Evolutionary conservation across 2,888 invertebrate genomes (phyloP).

Genomic region (Norana najaformis): DNA sequence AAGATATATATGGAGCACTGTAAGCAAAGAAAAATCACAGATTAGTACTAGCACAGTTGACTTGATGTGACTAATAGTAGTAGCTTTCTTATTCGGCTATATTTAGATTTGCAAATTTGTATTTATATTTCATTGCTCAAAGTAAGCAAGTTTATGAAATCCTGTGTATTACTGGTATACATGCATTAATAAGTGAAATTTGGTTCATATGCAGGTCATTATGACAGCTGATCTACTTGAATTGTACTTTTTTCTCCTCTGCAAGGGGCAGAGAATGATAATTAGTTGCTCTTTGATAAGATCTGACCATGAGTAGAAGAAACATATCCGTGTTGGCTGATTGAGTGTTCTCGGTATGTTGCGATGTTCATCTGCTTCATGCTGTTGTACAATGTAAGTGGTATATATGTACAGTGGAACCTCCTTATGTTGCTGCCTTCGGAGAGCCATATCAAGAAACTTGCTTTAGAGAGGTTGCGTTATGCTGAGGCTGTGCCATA

Average conservation of each 20-base stretch:
- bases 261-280: background rate
- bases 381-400: background rate
- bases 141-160: constrained; percentile 13
- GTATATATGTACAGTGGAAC: background rate
- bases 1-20: background rate
- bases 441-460: background rate
- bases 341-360: background rate
- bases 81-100: background rate
- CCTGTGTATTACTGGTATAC: background rate
- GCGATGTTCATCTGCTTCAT: background rate
- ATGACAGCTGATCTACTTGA: background rate
- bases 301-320: background rate
- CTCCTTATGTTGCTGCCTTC: background rate
- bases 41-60: background rate
- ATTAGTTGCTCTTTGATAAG: background rate
- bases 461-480: background rate
- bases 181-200: background rate
- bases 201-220: constrained; percentile 13
- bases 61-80: no score
- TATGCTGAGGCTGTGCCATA: background rate
- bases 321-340: background rate
- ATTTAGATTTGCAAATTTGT: background rate
- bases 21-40: background rate
- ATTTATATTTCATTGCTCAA: background rate
- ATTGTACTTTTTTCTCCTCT: background rate